Evolutionary conservation across 1,140 invertebrate species (phyloP).

Genomic region (Drosophila nannoptera): DNA sequence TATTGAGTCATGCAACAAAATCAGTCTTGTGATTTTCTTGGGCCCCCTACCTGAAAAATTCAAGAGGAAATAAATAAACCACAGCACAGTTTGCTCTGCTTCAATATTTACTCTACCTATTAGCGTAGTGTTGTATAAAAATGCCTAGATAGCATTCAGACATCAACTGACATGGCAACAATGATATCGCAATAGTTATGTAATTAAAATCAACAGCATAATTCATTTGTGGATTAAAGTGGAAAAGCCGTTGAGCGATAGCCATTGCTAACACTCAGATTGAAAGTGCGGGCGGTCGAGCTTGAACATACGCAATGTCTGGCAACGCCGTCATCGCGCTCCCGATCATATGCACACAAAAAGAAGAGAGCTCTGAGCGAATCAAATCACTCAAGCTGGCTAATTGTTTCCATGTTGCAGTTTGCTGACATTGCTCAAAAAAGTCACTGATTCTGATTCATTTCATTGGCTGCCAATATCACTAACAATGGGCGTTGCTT

Average conservation of each 20-base stretch:
- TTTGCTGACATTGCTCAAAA: conserved; percentile 22
- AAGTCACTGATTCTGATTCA: conserved; percentile 34
- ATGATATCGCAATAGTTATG: conserved; percentile 53
- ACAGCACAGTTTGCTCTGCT: conserved; percentile 26
- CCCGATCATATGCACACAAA: conserved; percentile 19
- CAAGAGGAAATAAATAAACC: neutral
- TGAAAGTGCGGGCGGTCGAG: neutral
- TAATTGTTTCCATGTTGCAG: conserved; percentile 1
- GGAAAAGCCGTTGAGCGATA: neutral
- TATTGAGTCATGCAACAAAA: conserved; percentile 58
- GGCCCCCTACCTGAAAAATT: neutral
- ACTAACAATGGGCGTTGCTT: conserved; percentile 43
- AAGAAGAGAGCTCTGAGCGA: conserved; percentile 2
- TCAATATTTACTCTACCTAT: conserved; percentile 54
- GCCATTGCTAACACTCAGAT: neutral
- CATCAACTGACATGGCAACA: conserved; percentile 32
- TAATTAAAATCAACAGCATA: conserved; percentile 60
- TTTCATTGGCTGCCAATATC: conserved; percentile 43
- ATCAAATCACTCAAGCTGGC: conserved; percentile 9
- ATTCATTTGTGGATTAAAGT: conserved; percentile 42
- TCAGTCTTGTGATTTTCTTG: conserved; percentile 71
- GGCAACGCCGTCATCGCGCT: conserved; percentile 27
- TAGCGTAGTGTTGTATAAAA: conserved; percentile 38
- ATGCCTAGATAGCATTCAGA: conserved; percentile 26
- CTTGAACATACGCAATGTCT: conserved; percentile 8